These are phyloP conservation scores for Cremastobaeus sp. DNA, from an alignment of 2,888 invertebrate species.

Conservation along the genomic window DNA sequence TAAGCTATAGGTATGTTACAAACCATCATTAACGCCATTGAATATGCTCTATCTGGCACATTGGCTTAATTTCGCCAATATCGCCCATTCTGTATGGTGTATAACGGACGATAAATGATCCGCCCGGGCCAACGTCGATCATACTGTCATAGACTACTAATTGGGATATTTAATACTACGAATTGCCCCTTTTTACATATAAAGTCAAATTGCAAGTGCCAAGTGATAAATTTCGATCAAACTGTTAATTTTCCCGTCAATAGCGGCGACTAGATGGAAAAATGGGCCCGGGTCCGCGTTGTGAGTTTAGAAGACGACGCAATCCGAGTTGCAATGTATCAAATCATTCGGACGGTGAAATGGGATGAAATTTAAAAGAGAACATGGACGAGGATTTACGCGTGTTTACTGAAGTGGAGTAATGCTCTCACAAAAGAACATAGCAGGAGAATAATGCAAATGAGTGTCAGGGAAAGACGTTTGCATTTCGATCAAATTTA, in stretches of 20 bases:
- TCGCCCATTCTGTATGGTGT: slow-evolving; percentile 54
- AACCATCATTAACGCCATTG: slow-evolving; percentile 67
- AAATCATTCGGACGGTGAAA: slow-evolving; percentile 16
- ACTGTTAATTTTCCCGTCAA: too few relatives aligned
- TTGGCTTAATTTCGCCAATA: slow-evolving; percentile 61
- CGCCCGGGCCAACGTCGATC: slow-evolving; percentile 30
- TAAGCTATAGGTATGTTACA: slow-evolving; percentile 60
- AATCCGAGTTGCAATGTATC: slow-evolving; percentile 10
- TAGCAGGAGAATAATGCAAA: slow-evolving; percentile 7
- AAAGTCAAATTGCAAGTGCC: background rate
- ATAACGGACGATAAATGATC: slow-evolving; percentile 52
- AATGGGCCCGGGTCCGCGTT: too few relatives aligned
- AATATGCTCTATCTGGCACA: slow-evolving; percentile 64
- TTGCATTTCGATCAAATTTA: slow-evolving; percentile 29
- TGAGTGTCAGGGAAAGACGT: slow-evolving; percentile 10
- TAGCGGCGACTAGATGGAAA: too few relatives aligned
- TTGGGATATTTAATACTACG: slow-evolving; percentile 3
- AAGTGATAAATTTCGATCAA: too few relatives aligned
- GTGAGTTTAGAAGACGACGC: too few relatives aligned
- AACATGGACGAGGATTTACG: background rate
- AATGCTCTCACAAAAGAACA: slow-evolving; percentile 10
- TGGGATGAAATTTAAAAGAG: slow-evolving; percentile 7
- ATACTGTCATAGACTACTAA: slow-evolving; percentile 19
- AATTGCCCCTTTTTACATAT: background rate
- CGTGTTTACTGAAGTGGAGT: slow-evolving; percentile 7